Evolutionary conservation across 2,888 invertebrate species (phyloP).

Genomic region (Apocheima hispidaria): DNA sequence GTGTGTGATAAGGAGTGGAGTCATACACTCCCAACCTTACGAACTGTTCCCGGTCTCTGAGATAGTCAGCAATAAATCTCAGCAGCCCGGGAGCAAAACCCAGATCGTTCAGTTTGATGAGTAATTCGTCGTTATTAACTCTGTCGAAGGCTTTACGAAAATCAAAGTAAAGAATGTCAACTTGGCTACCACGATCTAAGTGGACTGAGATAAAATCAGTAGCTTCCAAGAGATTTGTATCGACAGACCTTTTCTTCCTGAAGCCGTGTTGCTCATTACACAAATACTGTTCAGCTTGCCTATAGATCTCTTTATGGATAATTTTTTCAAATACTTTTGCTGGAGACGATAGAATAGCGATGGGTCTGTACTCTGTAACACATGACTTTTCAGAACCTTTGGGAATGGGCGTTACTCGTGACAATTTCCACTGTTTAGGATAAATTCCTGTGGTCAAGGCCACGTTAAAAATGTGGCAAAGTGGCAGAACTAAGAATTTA

Average conservation of each 20-base stretch:
- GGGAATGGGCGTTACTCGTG: too few species aligned
- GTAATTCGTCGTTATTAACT: constrained; percentile 4
- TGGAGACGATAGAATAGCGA: background rate
- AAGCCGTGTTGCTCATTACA: constrained; percentile 14
- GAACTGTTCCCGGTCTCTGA: constrained; percentile 10
- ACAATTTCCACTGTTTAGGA: too few species aligned
- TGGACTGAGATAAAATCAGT: background rate
- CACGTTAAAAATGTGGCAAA: background rate
- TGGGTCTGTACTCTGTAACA: constrained; percentile 3
- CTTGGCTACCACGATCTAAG: too few species aligned
- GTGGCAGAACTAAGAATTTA: background rate
- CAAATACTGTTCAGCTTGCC: background rate
- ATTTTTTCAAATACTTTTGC: constrained; percentile 14
- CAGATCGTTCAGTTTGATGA: background rate
- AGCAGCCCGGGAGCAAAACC: constrained; percentile 7
- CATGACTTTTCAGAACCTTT: constrained; percentile 1
- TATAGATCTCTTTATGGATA: too few species aligned
- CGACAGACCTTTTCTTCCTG: too few species aligned
- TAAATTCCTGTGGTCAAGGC: background rate
- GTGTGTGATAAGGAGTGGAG: constrained; percentile 13
- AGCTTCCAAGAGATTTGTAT: background rate
- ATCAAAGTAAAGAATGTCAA: too few species aligned
- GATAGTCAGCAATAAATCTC: background rate
- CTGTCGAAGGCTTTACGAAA: too few species aligned
- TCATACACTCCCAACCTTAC: constrained; percentile 6